phyloP scores from a whole-genome alignment of 2,888 invertebrate species.

The Melieria crassipennis region DNA sequence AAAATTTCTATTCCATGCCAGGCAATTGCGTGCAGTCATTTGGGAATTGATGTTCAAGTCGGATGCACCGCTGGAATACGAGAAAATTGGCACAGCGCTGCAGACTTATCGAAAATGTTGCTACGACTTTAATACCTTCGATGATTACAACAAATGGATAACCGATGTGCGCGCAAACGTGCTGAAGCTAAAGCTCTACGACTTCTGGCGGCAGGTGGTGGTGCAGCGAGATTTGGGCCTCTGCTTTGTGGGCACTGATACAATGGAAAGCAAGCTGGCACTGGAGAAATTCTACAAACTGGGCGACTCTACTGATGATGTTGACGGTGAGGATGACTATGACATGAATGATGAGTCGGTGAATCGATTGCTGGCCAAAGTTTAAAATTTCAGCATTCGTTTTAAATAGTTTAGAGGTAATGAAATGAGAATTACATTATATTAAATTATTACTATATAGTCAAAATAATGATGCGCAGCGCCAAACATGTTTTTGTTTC shows the following conservation, averaged over 20 bases:
- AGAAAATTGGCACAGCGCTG: conserved; percentile 53
- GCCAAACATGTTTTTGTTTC: too few species aligned
- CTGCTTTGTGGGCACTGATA: conserved; percentile 50
- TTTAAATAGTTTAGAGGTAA: too few species aligned
- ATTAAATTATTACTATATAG: too few species aligned
- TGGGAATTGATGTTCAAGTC: conserved; percentile 44
- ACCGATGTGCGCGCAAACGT: conserved; percentile 50
- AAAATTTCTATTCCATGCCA: conserved; percentile 52
- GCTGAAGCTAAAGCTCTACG: conserved; percentile 43
- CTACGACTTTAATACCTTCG: conserved; percentile 53
- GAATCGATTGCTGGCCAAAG: conserved; percentile 43
- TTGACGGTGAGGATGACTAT: conserved; percentile 21
- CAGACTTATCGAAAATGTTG: conserved; percentile 53
- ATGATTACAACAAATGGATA: conserved; percentile 60
- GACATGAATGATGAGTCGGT: conserved; percentile 43
- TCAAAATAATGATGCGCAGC: too few species aligned
- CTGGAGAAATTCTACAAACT: conserved; percentile 50
- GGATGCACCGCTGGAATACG: conserved; percentile 25
- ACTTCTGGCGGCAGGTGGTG: conserved; percentile 58
- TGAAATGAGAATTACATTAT: too few species aligned
- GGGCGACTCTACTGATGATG: not conserved
- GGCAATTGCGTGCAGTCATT: conserved; percentile 59
- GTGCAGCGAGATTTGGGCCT: conserved; percentile 56
- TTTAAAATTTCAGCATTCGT: not conserved
- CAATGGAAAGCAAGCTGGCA: conserved; percentile 52